Percentiles rank a stretch among this genome's conserved stretches.
phyloP scores from a whole-genome alignment of 2,113 vertebrate genomes.

The Catharus minimus region DNA sequence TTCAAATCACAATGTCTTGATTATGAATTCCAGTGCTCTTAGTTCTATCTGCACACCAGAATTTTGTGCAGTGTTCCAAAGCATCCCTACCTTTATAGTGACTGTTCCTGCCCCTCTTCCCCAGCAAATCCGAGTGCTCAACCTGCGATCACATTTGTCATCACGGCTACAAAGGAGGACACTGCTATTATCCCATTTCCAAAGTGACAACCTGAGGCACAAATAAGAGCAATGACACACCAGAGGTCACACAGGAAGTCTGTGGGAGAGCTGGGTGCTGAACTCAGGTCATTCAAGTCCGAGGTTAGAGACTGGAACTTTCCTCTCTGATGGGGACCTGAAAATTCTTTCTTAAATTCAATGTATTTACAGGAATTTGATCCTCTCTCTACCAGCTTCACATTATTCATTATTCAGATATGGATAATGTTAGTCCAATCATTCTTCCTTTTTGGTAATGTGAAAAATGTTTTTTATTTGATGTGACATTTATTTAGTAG shows the following conservation, averaged over 20 bases:
- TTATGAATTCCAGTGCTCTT: not conserved
- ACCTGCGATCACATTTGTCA: not conserved
- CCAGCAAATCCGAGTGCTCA: not conserved
- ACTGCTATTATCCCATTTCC: slow-evolving; percentile 7
- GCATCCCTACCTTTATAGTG: not conserved
- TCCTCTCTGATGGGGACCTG: not conserved
- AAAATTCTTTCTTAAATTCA: not conserved
- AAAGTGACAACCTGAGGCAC: not conserved
- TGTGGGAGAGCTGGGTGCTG: slow-evolving; percentile 13
- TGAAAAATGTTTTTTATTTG: not conserved
- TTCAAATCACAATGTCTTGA: not conserved
- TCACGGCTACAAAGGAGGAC: not conserved
- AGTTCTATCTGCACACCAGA: not conserved
- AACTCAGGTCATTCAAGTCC: not conserved
- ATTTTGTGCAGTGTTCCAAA: not conserved
- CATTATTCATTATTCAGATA: not conserved
- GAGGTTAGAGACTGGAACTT: not conserved
- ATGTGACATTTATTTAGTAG: not conserved
- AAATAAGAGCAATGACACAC: not conserved
- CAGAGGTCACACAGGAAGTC: slow-evolving; percentile 37
- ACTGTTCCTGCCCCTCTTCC: not conserved
- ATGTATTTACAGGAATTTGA: not conserved
- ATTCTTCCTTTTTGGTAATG: not conserved
- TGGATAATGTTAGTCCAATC: not conserved
- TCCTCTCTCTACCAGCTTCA: not conserved